phyloP scores from a whole-genome alignment of 2,888 invertebrate species.

The Polydrusus pterygomalis region DNA sequence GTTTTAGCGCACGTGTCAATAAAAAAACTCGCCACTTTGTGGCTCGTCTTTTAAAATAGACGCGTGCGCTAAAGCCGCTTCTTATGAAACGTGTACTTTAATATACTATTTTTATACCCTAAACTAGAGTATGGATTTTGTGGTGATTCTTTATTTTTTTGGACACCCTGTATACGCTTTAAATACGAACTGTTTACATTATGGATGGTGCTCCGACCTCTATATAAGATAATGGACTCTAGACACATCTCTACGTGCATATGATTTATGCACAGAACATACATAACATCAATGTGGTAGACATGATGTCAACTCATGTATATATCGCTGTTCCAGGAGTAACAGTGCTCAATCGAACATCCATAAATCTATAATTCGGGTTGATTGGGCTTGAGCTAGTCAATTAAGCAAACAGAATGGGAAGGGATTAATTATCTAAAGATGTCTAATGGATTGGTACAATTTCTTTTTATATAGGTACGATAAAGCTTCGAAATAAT shows the following conservation, averaged over 20 bases:
- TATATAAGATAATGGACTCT: not conserved
- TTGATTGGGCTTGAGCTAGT: conserved; percentile 47
- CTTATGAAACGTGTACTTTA: too few species aligned
- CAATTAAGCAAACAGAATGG: conserved; percentile 49
- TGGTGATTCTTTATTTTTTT: too few species aligned
- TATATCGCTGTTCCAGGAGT: conserved; percentile 31
- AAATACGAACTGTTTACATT: too few species aligned
- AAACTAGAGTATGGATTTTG: too few species aligned
- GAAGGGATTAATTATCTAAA: conserved; percentile 45
- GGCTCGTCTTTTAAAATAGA: too few species aligned
- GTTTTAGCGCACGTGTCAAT: too few species aligned
- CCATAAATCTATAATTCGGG: conserved; percentile 54
- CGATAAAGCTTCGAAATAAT: too few species aligned
- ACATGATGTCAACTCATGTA: conserved; percentile 50
- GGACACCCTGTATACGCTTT: too few species aligned
- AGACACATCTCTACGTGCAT: conserved; percentile 28
- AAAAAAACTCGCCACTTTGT: too few species aligned
- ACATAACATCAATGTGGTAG: conserved; percentile 36
- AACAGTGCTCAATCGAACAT: conserved; percentile 37
- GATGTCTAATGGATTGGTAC: conserved; percentile 43
- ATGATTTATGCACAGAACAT: conserved; percentile 44
- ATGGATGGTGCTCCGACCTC: not conserved
- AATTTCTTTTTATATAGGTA: too few species aligned
- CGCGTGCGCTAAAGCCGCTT: too few species aligned
- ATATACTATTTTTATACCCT: too few species aligned